A percentile compares a stretch with the other conserved stretches of the same genome.
These are phyloP conservation scores for Eolophus roseicapilla DNA, from an alignment of 2,113 vertebrate species.

Conservation along the genomic window DNA sequence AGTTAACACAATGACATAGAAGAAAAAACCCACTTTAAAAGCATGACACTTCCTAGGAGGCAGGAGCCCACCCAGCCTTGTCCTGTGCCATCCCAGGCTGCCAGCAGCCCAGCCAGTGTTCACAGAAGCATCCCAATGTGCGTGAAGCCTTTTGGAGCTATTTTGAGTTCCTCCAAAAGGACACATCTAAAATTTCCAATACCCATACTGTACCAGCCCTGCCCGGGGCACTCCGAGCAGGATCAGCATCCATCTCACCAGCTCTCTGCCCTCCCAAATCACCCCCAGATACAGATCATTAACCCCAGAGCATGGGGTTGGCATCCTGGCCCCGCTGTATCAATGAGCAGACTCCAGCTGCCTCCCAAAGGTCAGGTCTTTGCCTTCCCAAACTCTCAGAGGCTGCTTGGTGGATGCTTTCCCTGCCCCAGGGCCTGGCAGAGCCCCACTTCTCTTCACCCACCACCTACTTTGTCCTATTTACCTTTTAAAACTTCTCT, in stretches of 20 bases:
- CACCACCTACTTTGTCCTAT: not conserved
- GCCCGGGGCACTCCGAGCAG: accelerated
- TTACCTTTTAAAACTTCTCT: not conserved
- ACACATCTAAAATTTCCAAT: not conserved
- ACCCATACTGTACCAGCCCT: not conserved
- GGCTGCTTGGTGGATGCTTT: not conserved
- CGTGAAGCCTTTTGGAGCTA: not conserved
- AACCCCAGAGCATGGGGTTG: not conserved
- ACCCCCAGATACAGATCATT: not conserved
- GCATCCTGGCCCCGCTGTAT: not conserved
- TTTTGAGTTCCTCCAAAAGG: not conserved
- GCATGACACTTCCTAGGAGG: not conserved
- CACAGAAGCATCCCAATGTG: not conserved
- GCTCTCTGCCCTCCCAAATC: accelerated
- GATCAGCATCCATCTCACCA: accelerated
- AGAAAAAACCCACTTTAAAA: slow-evolving; percentile 16
- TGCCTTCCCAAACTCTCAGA: not conserved
- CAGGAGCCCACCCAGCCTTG: not conserved
- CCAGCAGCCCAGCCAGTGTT: not conserved
- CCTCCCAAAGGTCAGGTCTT: not conserved
- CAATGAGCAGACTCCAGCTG: not conserved
- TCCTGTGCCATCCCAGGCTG: accelerated
- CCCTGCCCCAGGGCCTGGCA: not conserved
- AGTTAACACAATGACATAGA: slow-evolving; percentile 37
- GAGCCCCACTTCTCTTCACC: not conserved